Base-by-base conservation (phyloP, 1,140 invertebrate species). In the Brachionus angularis region DNA sequence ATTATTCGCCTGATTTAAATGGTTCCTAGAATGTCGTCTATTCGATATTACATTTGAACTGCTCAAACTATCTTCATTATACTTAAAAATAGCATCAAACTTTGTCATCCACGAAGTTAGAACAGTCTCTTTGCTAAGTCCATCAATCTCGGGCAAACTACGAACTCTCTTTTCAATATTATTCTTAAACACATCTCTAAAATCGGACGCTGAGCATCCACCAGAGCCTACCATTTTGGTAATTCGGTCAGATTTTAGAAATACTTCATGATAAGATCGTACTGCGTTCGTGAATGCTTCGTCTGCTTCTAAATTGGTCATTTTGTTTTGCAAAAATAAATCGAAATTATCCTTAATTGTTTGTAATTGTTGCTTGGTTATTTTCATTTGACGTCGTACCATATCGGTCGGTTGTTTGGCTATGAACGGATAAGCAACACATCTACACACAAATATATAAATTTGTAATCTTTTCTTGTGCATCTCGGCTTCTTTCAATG, bases 261-360 rank as follows among this genome's bases (percentile, higher is more conserved):
- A 98, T 42, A 96, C 91, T 79, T 98, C 96, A 79, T 87, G 89
- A 84, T 98, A 99, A 77, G 89, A 93, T 80, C 97, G 92, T 36
- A 98, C 91, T 21, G 96, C 94, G 82, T 98, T 98, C 80, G 93
- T 94, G 79, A 98, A 98, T 64, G 96, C 96, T 83, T 98, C 96
- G 81, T 99, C 96, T 12, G 94, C 93, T 82, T 96, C 89, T 78
- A 99, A 98, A 58, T 76, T 77, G 81, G 93, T 90, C 4, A 92
- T 96, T 81, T 98, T 95, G 16, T 95, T 85, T 73, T 81, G 84
- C 14, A 86, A 76, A 76, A 86, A 86, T 29, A 81, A 90, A 86
- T 94, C 89, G 85, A 97, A 98, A 78, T 93, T 86, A 76, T 91
- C 89, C 80, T 91, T 91, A 74, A 98, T 93, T 47, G 90, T 89